Evolutionary conservation across 2,888 invertebrate species (phyloP), one percentile per base, ranked within the genome.

Genomic region (Drosophila neutralis): DNA sequence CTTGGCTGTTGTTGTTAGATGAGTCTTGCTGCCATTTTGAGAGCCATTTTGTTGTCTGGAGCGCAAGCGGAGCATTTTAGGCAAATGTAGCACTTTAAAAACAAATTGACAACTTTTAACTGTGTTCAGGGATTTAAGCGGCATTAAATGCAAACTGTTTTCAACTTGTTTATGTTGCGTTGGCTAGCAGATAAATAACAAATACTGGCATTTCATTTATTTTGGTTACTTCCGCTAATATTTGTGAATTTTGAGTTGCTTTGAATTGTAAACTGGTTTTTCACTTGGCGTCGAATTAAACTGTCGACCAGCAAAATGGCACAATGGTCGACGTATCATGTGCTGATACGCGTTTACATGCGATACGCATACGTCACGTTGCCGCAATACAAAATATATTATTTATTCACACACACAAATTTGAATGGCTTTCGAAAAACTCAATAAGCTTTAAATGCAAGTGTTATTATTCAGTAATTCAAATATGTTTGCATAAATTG

Each of bases 11-110:
- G 54, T 63, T 48, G 53, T 78, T 61, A 24, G 48, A 45, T 48
- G 36, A 54, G 52, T 62, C 4, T 54, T 56, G 42, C 54, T 65
- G 54, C 35, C 65, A 65, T 76, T 75, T 76, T 35, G 35, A 48
- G 29, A 53, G 42, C 31, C 64, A 60, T 73, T 76, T 56, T 51
- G 59, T 31, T 60, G 68, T 57, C 53, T 49, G 38, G 61, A 72
- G 60, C 80, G 65, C 21, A 58, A 35, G 67, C 56, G 58, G 61
- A 65, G 64, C 68, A 69, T 72, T 78, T 76, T 42, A 60, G 68
- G 62, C 58, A 78, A 80, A 71, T 80, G 72, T 53, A 68, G 72
- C 72, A 72, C 61, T 79, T 76, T 53, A 62, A 59, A 71, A 62
- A 53, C 42, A 63, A 66, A 69, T 72, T 76, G 58, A 35, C 56